Percentiles rank a stretch among this genome's conserved stretches.
These are phyloP conservation scores for Congeria kusceri DNA, from an alignment of 2,888 invertebrate species.

Conservation along the genomic window DNA sequence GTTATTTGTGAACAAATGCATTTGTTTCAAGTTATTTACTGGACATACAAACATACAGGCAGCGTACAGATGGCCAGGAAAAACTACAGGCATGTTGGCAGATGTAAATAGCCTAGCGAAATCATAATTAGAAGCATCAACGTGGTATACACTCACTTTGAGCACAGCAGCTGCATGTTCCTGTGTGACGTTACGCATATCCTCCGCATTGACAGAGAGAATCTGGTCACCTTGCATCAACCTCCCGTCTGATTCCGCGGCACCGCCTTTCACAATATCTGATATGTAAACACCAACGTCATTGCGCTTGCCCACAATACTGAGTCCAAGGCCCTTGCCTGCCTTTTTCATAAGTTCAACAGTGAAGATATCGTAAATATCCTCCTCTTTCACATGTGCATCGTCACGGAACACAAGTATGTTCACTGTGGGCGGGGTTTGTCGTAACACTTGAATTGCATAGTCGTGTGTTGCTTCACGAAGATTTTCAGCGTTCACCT, in stretches of 20 bases:
- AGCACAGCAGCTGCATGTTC: slow-evolving; percentile 95
- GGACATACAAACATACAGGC: too few relatives aligned
- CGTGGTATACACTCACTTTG: slow-evolving; percentile 87
- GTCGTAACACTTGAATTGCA: slow-evolving; percentile 90
- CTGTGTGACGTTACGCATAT: slow-evolving; percentile 88
- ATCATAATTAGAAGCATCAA: too few relatives aligned
- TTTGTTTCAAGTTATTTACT: too few relatives aligned
- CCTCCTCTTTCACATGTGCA: slow-evolving; percentile 86
- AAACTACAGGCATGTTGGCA: too few relatives aligned
- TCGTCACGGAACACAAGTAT: slow-evolving; percentile 91
- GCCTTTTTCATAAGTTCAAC: slow-evolving; percentile 95
- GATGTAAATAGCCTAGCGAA: too few relatives aligned
- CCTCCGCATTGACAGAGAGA: slow-evolving; percentile 94
- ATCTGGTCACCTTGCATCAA: slow-evolving; percentile 97
- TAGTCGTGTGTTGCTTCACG: slow-evolving; percentile 94
- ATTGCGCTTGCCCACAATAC: slow-evolving; percentile 91
- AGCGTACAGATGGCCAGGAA: too few relatives aligned
- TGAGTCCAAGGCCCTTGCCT: slow-evolving; percentile 91
- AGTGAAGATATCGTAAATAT: slow-evolving; percentile 88
- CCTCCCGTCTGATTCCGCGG: slow-evolving; percentile 93
- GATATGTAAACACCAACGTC: slow-evolving; percentile 94
- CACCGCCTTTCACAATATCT: slow-evolving; percentile 96
- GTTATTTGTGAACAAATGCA: too few relatives aligned
- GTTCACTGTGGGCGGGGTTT: slow-evolving; percentile 92
- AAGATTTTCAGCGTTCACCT: slow-evolving; percentile 92